Base-by-base conservation (phyloP, 2,113 vertebrate genomes). In the Nanorana parkeri region DNA sequence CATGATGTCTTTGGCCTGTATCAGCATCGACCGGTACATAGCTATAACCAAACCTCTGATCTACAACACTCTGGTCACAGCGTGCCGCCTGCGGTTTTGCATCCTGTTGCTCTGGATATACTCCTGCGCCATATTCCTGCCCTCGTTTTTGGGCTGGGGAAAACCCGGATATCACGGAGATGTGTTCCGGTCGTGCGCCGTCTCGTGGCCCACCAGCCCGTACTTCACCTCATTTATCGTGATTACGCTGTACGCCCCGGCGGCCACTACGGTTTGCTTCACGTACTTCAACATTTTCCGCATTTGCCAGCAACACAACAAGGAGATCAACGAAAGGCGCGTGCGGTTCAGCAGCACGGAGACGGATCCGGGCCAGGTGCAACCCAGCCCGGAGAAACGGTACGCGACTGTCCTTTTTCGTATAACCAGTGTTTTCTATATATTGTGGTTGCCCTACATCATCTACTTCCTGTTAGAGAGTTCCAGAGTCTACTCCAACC, bases 101-200 rank as follows among this genome's bases (percentile, higher is more conserved):
- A 96, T 99, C 26, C 84, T 93, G 54, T 84, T 96, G n/a, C 96
- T 99, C 84, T 99, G 98, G 97, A 74, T 98, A 0, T 99, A 99
- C 87, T 99, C 98, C 1, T 94, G 94, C 52, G 87, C 97, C 71
- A 93, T 99, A 81, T 99, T 99, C 86, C 89, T 99, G 58, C 98
- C 98, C 0, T 92, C 94, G 11, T 95, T 99, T 2, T 63, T 71
- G 23, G 94, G 91, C 82, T 99, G 97, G 98, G 98, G 98, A 23
- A 99, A 99, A 87, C 98, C 98, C 1, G 97, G 98, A 75, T 99
- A 99, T 87, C 97, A 99, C 0, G 98, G 98, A 64, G 98, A 99
- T 5, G 95, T 99, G 69, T 96, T 98, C 78, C 91, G 93, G 86
- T 98, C 96, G 95, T 99, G 98, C 41, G 96, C 96, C 0, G 84